Base-by-base conservation (phyloP, 2,113 vertebrate species). In the Hippocampus barbouri region DNA sequence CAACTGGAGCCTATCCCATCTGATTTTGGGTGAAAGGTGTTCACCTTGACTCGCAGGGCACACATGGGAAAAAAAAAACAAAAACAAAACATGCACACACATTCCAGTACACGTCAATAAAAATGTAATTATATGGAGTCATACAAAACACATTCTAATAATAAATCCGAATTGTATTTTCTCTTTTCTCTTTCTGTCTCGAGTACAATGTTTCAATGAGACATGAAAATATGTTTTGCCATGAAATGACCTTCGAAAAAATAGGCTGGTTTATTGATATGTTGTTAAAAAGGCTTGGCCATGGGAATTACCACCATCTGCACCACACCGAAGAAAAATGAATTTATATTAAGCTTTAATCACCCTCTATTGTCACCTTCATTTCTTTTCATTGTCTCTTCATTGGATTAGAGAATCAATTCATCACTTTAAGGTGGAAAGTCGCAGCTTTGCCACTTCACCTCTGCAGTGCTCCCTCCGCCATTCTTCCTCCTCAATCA, bases 371-470 rank as follows among this genome's bases (percentile, higher is more conserved):
- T 72, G 63, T 76, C 66, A 78, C 72, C 34, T 76, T 72, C 49
- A 62, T 81, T 66, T 10, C 23, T 43, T 72, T 81, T 75, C 62
- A 79, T 70, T 79, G 57, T 71, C 4, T 9, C 61, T 72, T 70
- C 25, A 73, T 78, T 75, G 57, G 70, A 72, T 81, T 73, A 79
- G 40, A 77, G 68, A 77, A 76, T 81, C 23, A 77, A 71, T 73
- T 76, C 51, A 80, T 74, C 72, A 79, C 63, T 79, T 61, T 34
- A 21, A 56, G 64, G 76, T 51, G 65, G 78, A 71, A 11, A 75
- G 75, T 73, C 7, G 2, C 41, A 78, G 60, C 70, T n/a, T 72
- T 74, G 59, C 49, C 34, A 64, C 56, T 76, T 9, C 65, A 57
- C 72, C 63, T 69, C 43, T 38, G 67, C 56, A 43, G 54, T 61